Base-by-base conservation (phyloP, 1,140 invertebrate genomes). In the Megathymus violae region DNA sequence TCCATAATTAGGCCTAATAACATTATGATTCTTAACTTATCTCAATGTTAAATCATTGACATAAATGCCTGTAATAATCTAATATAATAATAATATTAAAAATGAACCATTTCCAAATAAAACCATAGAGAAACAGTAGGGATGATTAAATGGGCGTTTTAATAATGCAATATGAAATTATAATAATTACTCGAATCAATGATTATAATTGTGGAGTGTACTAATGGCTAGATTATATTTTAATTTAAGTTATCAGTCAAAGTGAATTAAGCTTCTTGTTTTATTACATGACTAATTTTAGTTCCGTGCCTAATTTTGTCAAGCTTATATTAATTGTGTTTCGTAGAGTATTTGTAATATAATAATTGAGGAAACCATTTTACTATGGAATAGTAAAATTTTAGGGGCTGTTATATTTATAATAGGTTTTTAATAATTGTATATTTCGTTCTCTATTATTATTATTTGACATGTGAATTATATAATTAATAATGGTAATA, bases 321-420 rank as follows among this genome's bases (percentile, higher is more conserved):
- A 74, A 76, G 71, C 70, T 46, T 10, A 31, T 38, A 54, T 64
- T 47, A 13, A 56, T 62, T 14, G 19, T 47, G 47, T 19, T 40
- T 52, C 16, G 31, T 48, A 27, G 5, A 27, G 4, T 22, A 14
- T 31, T 19, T 44, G n/a, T 66, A 61, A 36, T 67, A 69, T 74
- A 75, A 79, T 76, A 56, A 75, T 40, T 58, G n/a, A 27, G 27
- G 44, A 64, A 46, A 59, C 27, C 51, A 71, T 84, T 88, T 83
- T 82, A 74, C 85, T 89, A 89, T 89, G 65, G 75, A 84, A 87
- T 88, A 88, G 87, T 89, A 78, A 82, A 82, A 77, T 79, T 65
- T 58, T 78, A 68, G 74, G 76, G 86, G 85, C 85, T 89, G 87
- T 89, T 89, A 83, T 89, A 82, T 87, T 86, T 78, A 80, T 88